phyloP scores from a whole-genome alignment of 2,888 invertebrate genomes.

The Athripsodes cinereus region DNA sequence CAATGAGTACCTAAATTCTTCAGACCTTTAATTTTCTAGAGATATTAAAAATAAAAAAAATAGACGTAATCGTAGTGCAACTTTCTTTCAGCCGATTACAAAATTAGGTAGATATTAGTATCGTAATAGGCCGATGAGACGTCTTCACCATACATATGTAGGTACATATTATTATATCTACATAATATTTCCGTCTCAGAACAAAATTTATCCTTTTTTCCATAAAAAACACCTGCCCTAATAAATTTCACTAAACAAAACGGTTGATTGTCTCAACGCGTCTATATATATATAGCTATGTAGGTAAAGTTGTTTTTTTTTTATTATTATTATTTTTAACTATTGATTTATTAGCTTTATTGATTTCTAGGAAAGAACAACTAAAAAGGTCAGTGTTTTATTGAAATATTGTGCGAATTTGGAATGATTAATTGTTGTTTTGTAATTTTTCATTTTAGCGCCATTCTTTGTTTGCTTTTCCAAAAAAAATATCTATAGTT shows the following conservation, averaged over 20 bases:
- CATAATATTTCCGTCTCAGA: too few relatives aligned
- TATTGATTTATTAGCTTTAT: neutral
- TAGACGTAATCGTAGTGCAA: too few relatives aligned
- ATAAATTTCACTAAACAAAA: conserved; percentile 13
- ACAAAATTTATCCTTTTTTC: neutral
- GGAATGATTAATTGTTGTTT: neutral
- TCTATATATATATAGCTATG: neutral
- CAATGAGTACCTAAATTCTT: too few relatives aligned
- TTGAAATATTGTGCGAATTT: neutral
- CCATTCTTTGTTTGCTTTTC: too few relatives aligned
- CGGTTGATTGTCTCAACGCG: neutral
- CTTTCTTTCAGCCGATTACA: too few relatives aligned
- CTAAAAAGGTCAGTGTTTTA: neutral
- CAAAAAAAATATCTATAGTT: too few relatives aligned
- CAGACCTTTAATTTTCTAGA: too few relatives aligned
- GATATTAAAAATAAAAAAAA: too few relatives aligned
- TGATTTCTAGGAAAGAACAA: neutral
- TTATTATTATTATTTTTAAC: neutral
- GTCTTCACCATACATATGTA: too few relatives aligned
- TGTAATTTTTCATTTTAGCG: neutral
- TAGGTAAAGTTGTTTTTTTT: neutral
- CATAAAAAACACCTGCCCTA: conserved; percentile 12
- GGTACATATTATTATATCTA: too few relatives aligned
- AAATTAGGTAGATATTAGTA: too few relatives aligned
- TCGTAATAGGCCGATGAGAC: too few relatives aligned